A percentile compares a stretch with the other conserved stretches of the same genome.
phyloP scores from a whole-genome alignment of 2,888 invertebrate species.

The Zaprionus bogoriensis region DNA sequence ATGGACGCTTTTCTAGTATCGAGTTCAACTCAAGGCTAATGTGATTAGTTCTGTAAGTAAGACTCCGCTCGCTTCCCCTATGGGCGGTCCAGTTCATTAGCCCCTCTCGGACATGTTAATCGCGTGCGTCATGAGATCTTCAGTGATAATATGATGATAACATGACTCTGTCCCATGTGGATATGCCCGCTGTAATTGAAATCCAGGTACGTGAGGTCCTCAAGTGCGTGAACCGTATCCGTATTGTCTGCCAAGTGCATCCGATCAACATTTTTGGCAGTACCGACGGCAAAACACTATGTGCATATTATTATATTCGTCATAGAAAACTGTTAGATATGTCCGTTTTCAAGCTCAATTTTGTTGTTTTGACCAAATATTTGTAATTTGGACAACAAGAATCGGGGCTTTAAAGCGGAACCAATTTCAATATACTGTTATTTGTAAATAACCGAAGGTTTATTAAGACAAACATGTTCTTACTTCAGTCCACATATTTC shows the following conservation, averaged over 20 bases:
- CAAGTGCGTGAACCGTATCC: no score
- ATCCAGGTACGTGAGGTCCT: conserved; percentile 85
- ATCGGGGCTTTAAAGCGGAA: no score
- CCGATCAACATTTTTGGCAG: background rate
- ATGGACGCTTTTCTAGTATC: background rate
- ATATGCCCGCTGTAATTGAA: conserved; percentile 89
- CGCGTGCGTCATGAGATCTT: background rate
- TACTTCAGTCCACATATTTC: no score
- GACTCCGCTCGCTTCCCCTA: no score
- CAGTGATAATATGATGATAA: conserved; percentile 68
- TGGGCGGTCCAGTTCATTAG: background rate
- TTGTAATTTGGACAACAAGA: no score
- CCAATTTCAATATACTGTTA: no score
- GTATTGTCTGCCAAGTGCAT: no score
- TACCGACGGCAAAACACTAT: conserved; percentile 1
- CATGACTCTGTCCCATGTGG: conserved; percentile 89
- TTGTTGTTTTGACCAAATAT: no score
- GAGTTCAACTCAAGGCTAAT: background rate
- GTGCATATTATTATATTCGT: background rate
- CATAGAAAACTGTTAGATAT: background rate
- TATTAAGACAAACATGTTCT: no score
- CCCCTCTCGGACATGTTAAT: background rate
- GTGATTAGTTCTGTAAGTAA: conserved; percentile 11
- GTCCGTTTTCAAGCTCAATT: no score
- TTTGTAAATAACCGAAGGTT: no score